Evolutionary conservation across 2,797 vertebrate species (phyloP).

Genomic region (Macrochelys suwanniensis): DNA sequence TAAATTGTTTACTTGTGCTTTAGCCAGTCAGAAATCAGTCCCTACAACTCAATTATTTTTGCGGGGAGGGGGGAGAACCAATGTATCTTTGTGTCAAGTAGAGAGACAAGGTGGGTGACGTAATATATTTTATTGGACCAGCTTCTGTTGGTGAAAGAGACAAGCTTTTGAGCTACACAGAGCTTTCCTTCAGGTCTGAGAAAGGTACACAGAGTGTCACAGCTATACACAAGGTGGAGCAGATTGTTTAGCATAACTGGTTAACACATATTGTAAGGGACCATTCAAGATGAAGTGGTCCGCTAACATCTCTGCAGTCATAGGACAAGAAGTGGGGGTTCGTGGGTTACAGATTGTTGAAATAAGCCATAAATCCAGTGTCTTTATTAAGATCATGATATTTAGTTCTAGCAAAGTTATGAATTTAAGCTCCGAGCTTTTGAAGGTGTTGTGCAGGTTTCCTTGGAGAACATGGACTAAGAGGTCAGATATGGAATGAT

Average conservation of each 20-base stretch:
- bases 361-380: background rate
- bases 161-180: background rate
- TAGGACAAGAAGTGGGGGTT: background rate
- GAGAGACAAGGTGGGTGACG: background rate
- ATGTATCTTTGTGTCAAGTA: background rate
- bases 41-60: background rate
- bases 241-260: background rate
- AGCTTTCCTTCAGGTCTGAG: background rate
- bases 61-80: accelerated
- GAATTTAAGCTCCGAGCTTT: background rate
- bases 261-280: background rate
- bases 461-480: background rate
- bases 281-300: background rate
- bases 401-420: background rate
- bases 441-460: background rate
- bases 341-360: background rate
- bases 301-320: background rate
- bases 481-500: background rate
- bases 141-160: background rate
- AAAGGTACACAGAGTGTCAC: background rate
- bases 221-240: background rate
- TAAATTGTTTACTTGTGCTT: too few relatives aligned
- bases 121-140: background rate
- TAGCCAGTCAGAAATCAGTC: too few relatives aligned
- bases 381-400: background rate